These are phyloP conservation scores for Seriola rivoliana DNA, from an alignment of 2,113 vertebrate genomes.

Conservation along the genomic window DNA sequence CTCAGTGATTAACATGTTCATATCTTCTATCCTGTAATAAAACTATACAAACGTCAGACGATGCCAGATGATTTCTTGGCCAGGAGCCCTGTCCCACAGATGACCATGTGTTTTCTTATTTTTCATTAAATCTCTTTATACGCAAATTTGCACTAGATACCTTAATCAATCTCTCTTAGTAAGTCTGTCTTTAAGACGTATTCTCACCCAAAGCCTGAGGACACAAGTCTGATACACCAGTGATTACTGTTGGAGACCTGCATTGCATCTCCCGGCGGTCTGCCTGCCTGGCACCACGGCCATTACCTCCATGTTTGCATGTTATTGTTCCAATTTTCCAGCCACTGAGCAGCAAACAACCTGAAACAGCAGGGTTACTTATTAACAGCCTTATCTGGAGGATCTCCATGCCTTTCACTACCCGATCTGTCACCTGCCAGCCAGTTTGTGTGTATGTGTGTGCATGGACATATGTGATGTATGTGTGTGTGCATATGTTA, in stretches of 20 bases:
- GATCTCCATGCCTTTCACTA: conserved; percentile 65
- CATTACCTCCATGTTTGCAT: conserved; percentile 76
- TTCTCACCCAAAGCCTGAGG: neutral
- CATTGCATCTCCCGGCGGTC: conserved; percentile 21
- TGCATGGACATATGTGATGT: conserved; percentile 1
- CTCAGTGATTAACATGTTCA: neutral
- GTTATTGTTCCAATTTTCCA: conserved; percentile 83
- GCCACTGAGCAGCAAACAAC: conserved; percentile 81
- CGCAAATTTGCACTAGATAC: too few relatives aligned
- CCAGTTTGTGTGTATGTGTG: conserved; percentile 1
- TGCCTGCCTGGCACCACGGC: conserved; percentile 33
- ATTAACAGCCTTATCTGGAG: conserved; percentile 79
- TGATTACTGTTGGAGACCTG: conserved; percentile 2
- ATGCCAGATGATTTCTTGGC: too few relatives aligned
- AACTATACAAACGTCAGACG: too few relatives aligned
- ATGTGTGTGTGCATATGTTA: conserved; percentile 11
- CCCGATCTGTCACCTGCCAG: conserved; percentile 60
- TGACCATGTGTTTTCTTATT: neutral
- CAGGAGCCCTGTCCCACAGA: too few relatives aligned
- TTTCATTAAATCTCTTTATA: neutral
- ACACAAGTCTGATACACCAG: neutral
- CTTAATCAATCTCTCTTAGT: neutral
- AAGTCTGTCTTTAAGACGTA: neutral
- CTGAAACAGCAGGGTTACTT: conserved; percentile 75
- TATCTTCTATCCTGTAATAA: neutral